Evolutionary conservation across 2,113 vertebrate genomes (phyloP).

Genomic region (Triplophysa rosa): DNA sequence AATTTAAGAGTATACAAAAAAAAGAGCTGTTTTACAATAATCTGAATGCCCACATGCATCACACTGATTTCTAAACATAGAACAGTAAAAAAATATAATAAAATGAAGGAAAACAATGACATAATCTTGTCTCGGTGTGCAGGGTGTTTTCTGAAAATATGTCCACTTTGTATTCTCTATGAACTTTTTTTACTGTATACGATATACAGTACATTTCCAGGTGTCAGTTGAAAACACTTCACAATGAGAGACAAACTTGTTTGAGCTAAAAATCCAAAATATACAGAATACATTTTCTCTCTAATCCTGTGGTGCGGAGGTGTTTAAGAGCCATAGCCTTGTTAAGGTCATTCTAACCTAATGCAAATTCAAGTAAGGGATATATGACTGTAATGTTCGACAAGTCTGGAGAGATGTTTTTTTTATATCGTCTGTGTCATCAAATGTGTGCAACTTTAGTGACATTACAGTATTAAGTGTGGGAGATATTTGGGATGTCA

Average conservation of each 20-base stretch:
- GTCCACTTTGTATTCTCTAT: constrained; percentile 22
- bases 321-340: constrained; percentile 47
- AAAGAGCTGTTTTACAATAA: background rate
- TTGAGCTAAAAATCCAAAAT: constrained; percentile 23
- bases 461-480: background rate
- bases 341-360: constrained; percentile 38
- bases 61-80: background rate
- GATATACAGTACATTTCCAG: background rate
- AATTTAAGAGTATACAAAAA: background rate
- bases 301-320: background rate
- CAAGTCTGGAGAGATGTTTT: background rate
- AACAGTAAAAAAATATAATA: background rate
- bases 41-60: background rate
- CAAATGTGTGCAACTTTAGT: constrained; percentile 17
- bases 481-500: background rate
- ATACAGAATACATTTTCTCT: background rate
- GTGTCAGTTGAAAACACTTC: constrained; percentile 16
- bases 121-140: background rate
- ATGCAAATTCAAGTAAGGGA: constrained; percentile 38
- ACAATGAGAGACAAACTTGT: background rate
- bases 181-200: background rate
- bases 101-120: constrained; percentile 14
- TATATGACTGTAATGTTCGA: constrained; percentile 34
- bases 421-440: constrained; percentile 21
- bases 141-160: constrained; percentile 6